Percentiles rank a stretch among this genome's conserved stretches.
phyloP scores from a whole-genome alignment of 2,113 vertebrate species.

The Chloebia gouldiae region DNA sequence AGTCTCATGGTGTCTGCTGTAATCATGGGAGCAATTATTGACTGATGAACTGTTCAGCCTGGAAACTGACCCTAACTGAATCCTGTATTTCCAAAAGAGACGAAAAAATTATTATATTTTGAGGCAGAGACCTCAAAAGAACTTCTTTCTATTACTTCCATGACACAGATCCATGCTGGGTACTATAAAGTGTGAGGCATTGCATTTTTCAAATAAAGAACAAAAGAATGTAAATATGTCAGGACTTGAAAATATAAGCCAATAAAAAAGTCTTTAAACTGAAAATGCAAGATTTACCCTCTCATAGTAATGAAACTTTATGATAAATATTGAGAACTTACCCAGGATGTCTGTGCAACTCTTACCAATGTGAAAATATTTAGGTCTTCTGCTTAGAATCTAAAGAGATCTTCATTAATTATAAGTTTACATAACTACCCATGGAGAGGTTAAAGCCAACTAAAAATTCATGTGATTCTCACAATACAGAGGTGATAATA shows the following conservation, averaged over 20 bases:
- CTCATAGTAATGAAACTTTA: not conserved
- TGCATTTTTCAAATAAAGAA: not conserved
- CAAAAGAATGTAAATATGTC: not conserved
- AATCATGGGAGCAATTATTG: conserved; percentile 58
- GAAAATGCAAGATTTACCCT: not conserved
- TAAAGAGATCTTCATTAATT: not conserved
- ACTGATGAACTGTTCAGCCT: conserved; percentile 48
- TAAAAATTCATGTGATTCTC: not conserved
- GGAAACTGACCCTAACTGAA: conserved; percentile 56
- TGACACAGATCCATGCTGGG: not conserved
- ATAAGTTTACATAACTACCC: not conserved
- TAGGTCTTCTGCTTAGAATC: not conserved
- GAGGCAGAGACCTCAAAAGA: conserved; percentile 11
- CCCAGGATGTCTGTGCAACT: not conserved
- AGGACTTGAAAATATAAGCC: conserved; percentile 21
- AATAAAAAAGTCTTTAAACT: not conserved
- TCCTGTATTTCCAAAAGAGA: conserved; percentile 10
- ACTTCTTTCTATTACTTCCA: conserved; percentile 6
- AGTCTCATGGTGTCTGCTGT: conserved; percentile 40
- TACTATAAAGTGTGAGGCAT: not conserved
- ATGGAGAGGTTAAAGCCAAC: not conserved
- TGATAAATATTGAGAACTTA: not conserved
- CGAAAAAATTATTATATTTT: not conserved
- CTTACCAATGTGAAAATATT: not conserved
- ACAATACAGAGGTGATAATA: not conserved